Evolutionary conservation across 37 sponge, comb jelly and placozoan species (phyloP).

Genomic region (Bolinopsis microptera): DNA sequence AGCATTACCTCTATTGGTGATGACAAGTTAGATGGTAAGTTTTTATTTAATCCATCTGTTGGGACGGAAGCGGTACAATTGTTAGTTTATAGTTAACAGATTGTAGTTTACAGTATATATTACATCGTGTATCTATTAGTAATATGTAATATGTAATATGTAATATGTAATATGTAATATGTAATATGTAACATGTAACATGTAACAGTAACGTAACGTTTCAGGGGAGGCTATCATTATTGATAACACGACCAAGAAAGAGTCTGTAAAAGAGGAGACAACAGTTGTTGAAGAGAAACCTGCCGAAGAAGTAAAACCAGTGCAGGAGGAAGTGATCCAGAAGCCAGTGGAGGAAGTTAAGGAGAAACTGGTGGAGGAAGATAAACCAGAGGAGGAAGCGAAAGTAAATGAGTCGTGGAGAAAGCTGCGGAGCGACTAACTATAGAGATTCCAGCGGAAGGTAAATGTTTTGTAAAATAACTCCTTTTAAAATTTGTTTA

Average conservation of each 20-base stretch:
- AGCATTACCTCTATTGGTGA: background rate
- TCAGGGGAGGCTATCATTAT: background rate
- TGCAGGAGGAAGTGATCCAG: background rate
- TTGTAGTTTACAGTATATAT: too few species aligned
- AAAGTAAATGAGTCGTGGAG: slow-evolving; percentile 41
- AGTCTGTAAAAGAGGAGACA: background rate
- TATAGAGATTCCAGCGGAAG: slow-evolving; percentile 34
- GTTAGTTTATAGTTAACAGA: too few species aligned
- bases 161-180: too few species aligned
- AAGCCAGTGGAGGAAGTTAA: background rate
- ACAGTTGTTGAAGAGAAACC: slow-evolving; percentile 8
- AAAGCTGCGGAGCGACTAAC: slow-evolving; percentile 37
- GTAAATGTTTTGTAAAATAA: too few species aligned
- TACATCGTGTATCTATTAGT: too few species aligned
- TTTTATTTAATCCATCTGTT: background rate
- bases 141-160: too few species aligned
- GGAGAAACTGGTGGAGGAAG: background rate
- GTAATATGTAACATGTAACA: too few species aligned
- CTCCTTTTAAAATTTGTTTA: too few species aligned
- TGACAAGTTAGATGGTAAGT: background rate
- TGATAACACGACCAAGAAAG: background rate
- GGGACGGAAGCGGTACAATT: too few species aligned
- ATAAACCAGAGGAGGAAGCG: background rate
- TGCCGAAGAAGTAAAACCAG: background rate
- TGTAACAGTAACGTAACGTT: too few species aligned